Percentiles rank a stretch among this genome's conserved stretches.
These are phyloP conservation scores for Tyto alba DNA, from an alignment of 2,113 vertebrate genomes.

Conservation along the genomic window DNA sequence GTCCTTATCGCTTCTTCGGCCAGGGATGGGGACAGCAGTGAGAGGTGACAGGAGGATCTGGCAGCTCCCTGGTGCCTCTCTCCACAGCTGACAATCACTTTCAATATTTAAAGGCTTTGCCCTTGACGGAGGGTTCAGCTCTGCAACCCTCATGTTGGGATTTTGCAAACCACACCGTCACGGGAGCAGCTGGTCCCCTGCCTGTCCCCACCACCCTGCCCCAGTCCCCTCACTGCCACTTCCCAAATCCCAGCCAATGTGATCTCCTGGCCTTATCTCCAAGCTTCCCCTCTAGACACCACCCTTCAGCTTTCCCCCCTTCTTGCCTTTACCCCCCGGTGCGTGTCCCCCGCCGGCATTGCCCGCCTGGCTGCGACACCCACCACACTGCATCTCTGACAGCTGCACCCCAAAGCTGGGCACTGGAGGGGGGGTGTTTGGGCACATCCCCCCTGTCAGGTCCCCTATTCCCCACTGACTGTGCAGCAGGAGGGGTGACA, in stretches of 20 bases:
- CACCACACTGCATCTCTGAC: accelerated
- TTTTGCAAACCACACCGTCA: background rate
- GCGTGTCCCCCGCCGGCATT: too few species aligned
- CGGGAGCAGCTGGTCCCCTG: background rate
- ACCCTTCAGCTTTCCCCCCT: background rate
- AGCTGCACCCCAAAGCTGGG: background rate
- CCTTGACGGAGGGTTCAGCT: background rate
- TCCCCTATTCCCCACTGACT: background rate
- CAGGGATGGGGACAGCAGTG: background rate
- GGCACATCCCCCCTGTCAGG: background rate
- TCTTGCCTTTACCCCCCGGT: accelerated
- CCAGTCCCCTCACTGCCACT: background rate
- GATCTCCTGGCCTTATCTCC: accelerated
- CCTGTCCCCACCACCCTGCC: too few species aligned
- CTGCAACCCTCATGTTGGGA: background rate
- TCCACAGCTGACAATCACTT: background rate
- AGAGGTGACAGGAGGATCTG: background rate
- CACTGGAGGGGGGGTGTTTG: background rate
- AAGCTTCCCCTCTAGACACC: background rate
- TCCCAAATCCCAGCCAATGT: background rate
- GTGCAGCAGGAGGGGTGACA: background rate
- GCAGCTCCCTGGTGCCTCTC: background rate
- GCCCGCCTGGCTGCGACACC: background rate
- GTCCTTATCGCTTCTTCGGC: background rate
- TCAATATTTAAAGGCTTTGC: background rate